Conservation (phyloP, 2,888 invertebrate species). For the Phortica magna region DNA sequence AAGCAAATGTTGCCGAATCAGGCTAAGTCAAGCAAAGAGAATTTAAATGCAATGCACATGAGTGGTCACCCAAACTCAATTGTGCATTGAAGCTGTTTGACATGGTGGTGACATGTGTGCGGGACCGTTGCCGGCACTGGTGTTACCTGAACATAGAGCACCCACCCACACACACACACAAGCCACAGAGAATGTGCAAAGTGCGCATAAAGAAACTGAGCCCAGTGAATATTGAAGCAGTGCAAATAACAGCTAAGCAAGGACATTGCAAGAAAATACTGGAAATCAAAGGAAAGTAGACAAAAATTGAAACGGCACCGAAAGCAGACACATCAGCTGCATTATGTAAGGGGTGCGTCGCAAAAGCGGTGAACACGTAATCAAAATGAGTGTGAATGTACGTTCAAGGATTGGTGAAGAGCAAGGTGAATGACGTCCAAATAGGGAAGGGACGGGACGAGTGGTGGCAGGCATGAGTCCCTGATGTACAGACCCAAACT, state of each 20-base stretch:
- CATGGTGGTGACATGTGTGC: too few species aligned
- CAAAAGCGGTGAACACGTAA: not conserved
- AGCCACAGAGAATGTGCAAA: not conserved
- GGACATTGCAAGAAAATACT: not conserved
- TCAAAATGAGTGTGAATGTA: not conserved
- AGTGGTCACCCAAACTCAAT: not conserved
- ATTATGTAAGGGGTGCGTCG: too few species aligned
- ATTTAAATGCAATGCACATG: conserved; percentile 17
- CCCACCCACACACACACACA: not conserved
- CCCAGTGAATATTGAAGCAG: not conserved
- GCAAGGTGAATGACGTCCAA: not conserved
- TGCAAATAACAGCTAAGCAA: not conserved
- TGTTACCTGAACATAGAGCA: not conserved
- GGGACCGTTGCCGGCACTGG: not conserved
- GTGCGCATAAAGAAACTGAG: not conserved
- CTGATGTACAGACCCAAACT: not conserved
- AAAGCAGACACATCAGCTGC: too few species aligned
- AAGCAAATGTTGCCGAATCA: not conserved
- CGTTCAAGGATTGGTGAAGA: not conserved
- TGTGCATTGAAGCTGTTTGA: too few species aligned
- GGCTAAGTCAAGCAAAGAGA: not conserved
- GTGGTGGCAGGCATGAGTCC: not conserved
- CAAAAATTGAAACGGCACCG: not conserved
- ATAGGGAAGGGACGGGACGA: not conserved
- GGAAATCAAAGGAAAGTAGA: not conserved